Evolutionary conservation across 2,113 vertebrate species (phyloP).

Genomic region (Gila orcuttii): DNA sequence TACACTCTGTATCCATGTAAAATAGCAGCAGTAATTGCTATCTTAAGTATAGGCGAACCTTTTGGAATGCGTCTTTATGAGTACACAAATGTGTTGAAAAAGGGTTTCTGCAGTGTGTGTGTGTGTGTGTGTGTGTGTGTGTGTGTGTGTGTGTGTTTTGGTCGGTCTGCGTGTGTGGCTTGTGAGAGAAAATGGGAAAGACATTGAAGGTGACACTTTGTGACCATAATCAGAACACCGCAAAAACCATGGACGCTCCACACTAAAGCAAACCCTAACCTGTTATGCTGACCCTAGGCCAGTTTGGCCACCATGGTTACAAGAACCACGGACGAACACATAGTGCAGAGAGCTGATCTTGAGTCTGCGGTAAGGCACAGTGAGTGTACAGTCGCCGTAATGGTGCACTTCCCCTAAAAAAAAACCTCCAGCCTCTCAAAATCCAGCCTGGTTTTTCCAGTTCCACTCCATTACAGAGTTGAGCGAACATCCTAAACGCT

Average conservation of each 20-base stretch:
- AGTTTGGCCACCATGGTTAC: slow-evolving; percentile 19
- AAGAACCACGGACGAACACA: background rate
- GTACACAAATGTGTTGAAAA: slow-evolving; percentile 64
- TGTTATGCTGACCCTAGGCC: slow-evolving; percentile 32
- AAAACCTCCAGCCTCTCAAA: slow-evolving; percentile 31
- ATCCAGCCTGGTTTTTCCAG: slow-evolving; percentile 49
- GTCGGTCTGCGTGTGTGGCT: slow-evolving; percentile 43
- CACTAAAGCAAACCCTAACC: slow-evolving; percentile 42
- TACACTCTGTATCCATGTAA: slow-evolving; percentile 63
- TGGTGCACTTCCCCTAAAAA: slow-evolving; percentile 19
- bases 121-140: slow-evolving; percentile 39
- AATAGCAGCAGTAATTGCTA: slow-evolving; percentile 72
- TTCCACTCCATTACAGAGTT: slow-evolving; percentile 47
- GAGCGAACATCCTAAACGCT: slow-evolving; percentile 30
- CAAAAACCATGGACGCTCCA: slow-evolving; percentile 43
- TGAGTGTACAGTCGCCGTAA: slow-evolving; percentile 28
- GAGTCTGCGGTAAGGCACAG: slow-evolving; percentile 26
- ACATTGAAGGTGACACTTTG: slow-evolving; percentile 53
- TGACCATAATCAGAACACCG: slow-evolving; percentile 47
- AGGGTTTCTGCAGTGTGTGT: slow-evolving; percentile 55
- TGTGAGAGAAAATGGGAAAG: slow-evolving; percentile 50
- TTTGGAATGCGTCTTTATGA: slow-evolving; percentile 67
- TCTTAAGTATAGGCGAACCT: slow-evolving; percentile 71
- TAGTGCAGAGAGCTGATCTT: slow-evolving; percentile 23
- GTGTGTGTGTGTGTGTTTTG: slow-evolving; percentile 38